Conservation (phyloP, 2,113 vertebrate species). For the Hyaena hyaena region DNA sequence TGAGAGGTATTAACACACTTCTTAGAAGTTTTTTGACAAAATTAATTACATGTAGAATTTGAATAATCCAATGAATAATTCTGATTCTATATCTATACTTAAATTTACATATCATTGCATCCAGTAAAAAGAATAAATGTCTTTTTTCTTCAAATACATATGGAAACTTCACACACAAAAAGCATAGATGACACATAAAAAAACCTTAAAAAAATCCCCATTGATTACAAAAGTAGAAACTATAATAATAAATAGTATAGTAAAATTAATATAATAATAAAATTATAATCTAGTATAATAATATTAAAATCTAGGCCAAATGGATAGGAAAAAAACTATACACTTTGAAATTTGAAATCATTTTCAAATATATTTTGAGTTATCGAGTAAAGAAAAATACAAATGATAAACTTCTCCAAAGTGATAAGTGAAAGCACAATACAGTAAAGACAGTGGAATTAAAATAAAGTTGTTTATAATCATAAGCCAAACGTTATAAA, state of each 20-base stretch:
- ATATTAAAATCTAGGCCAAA: slow-evolving; percentile 24
- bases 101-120: not conserved
- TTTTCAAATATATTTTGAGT: not conserved
- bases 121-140: not conserved
- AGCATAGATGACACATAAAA: not conserved
- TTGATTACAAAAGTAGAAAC: not conserved
- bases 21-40: not conserved
- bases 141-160: not conserved
- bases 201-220: not conserved
- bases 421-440: not conserved
- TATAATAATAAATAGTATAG: not conserved
- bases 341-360: slow-evolving; percentile 17
- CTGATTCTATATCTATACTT: not conserved
- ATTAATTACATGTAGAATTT: not conserved
- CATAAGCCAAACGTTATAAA: not conserved
- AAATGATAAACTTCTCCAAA: not conserved
- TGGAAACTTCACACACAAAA: slow-evolving; percentile 12
- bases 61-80: not conserved
- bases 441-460: not conserved
- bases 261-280: not conserved
- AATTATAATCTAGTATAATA: slow-evolving; percentile 32
- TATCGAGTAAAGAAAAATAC: slow-evolving; percentile 1
- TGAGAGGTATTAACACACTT: not conserved
- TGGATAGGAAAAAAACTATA: not conserved
- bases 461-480: not conserved